Base-by-base conservation (phyloP, 2,888 invertebrate species). In the Macrosiphum euphorbiae region DNA sequence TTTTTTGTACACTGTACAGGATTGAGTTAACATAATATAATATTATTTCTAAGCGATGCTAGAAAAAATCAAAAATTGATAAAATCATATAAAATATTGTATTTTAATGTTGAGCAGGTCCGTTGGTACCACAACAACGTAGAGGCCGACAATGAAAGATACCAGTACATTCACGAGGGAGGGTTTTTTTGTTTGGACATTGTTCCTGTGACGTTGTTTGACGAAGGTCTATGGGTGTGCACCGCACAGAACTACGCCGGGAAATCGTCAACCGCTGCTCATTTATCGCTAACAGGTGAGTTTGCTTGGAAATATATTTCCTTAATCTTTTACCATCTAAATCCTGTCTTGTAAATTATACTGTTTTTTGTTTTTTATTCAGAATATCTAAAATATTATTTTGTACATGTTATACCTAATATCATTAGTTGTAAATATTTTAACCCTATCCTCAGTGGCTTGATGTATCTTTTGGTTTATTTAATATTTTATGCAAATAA, bases 81-180 rank as follows among this genome's bases (percentile, higher is more conserved):
- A 58, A 58, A 35, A 35, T 35, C 8, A 35, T 78, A 20, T 78
- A 8, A 35, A 67, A 67, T 16, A 58, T 78, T 41, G 3, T 78
- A 2, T 2, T 78, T 78, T 35, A 78, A 35, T 92, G 16, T 47
- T 24, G 85, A 78, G 13, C 95, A 98, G 98, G 97, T 98, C 95
- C 98, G 97, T 95, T 98, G 98, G 98, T 98, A 97, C 96, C 97
- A 98, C 95, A 98, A 98, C 96, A 98, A 98, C 96, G 97, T 97
- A 84, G 97, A 97, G 91, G 96, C 98, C 95, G 97, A 97, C 95
- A 97, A 97, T 94, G 97, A 98, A 96, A 97, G 98, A 95, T 97
- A 98, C 95, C 97, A 97, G 88, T 96, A 98, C 95, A 97, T 97
- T 41, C 97, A 98, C 95, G 98, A 98, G 95, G 98, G 98, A n/a